phyloP scores from a whole-genome alignment of 2,113 vertebrate genomes.

The Bambusicola thoracicus region DNA sequence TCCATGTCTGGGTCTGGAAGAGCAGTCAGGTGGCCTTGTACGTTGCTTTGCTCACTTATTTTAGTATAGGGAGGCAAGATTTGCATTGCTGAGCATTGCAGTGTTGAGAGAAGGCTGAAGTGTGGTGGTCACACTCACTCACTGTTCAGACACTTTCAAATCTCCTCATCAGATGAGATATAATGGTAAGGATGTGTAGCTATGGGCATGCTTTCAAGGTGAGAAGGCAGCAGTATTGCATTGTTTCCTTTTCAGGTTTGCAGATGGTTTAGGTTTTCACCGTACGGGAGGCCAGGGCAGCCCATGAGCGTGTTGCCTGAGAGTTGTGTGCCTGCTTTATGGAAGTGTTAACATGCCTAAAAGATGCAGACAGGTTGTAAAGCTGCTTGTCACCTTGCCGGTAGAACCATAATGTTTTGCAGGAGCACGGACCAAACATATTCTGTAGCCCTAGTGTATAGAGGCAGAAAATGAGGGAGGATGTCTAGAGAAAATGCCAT shows the following conservation, averaged over 20 bases:
- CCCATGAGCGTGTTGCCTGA: not conserved
- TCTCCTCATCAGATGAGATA: not conserved
- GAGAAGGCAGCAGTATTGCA: constrained; percentile 1
- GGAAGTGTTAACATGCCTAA: constrained; percentile 66
- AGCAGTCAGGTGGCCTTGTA: not conserved
- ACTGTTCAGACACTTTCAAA: not conserved
- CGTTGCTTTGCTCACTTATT: not conserved
- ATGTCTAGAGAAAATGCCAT: not conserved
- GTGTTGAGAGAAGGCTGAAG: not conserved
- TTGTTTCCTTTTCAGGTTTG: not conserved
- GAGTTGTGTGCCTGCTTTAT: constrained; percentile 41
- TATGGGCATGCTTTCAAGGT: not conserved
- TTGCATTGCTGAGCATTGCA: not conserved
- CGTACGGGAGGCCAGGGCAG: constrained; percentile 31
- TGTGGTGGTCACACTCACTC: not conserved
- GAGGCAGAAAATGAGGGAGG: not conserved
- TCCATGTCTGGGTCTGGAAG: not conserved
- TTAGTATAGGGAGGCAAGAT: not conserved
- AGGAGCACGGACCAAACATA: not conserved
- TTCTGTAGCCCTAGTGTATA: not conserved
- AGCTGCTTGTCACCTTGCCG: constrained; percentile 60
- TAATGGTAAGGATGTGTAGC: not conserved
- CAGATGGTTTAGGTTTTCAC: constrained; percentile 65
- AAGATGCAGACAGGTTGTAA: constrained; percentile 69
- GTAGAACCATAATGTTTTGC: constrained; percentile 56